Base-by-base conservation (phyloP, 2,797 vertebrate species). In the Phataginus tricuspis region DNA sequence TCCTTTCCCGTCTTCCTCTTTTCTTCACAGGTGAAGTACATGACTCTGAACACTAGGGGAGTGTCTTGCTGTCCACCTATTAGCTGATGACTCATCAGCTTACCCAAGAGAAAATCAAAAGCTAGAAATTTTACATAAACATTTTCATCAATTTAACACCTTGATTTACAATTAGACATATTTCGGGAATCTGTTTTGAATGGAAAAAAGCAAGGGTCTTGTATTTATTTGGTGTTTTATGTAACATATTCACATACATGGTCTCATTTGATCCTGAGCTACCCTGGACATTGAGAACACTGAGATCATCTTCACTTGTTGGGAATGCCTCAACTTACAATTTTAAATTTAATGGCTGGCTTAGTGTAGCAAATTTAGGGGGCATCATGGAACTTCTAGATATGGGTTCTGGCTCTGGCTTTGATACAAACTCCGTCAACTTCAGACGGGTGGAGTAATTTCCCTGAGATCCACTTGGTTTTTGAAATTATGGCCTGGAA, bases 71-170 rank as follows among this genome's bases (percentile, higher is more conserved):
- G 97, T 98, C 86, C 95, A 96, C 82, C 97, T 96, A 15, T 98
- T 98, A 72, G 97, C 96, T 34, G 96, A 97, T 90, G 97, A 89
- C 57, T 79, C 89, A 94, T 95, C 97, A 95, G 90, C 72, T 94
- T 95, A 97, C 91, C 74, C 68, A 15, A 83, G 84, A 93, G 91
- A 96, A 97, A 97, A 95, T 88, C 63, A 97, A 97, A 93, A 96
- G 53, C 83, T 23, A 98, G 98, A 97, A 97, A 97, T 9, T 90
- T 97, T 82, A 97, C 79, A 88, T 99, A 98, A 42, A 98, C 97
- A 96, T 98, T 99, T 96, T 95, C 99, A 98, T 97, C 98, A 94
- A 64, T 98, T 89, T 99, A 98, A 98, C 59, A 85, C 88, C 71
- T 93, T 96, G 94, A 95, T 1, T 95, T 97, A 90, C 94, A 95